These are phyloP conservation scores for Ancistrus triradiatus DNA, from an alignment of 2,113 vertebrate genomes.

Conservation along the genomic window DNA sequence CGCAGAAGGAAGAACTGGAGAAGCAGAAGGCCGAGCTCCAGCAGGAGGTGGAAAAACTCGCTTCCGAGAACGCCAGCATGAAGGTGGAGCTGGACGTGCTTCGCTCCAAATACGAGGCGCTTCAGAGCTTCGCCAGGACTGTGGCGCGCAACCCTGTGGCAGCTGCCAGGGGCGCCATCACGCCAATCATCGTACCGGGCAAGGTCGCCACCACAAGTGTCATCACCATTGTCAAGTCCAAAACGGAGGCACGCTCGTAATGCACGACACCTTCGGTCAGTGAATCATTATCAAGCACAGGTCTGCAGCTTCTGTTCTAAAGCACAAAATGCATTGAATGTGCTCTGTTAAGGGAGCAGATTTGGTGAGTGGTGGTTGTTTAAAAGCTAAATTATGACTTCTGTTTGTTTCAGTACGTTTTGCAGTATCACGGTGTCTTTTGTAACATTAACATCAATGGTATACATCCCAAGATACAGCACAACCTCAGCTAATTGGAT, in stretches of 20 bases:
- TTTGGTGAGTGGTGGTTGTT: neutral
- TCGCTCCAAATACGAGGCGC: conserved; percentile 96
- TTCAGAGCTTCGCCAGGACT: conserved; percentile 96
- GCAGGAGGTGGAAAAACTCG: conserved; percentile 96
- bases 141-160: conserved; percentile 89
- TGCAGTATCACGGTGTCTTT: neutral
- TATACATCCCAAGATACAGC: too few relatives aligned
- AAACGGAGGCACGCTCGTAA: conserved; percentile 94
- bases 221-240: conserved; percentile 99
- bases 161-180: conserved; percentile 79
- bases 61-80: conserved; percentile 95
- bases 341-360: neutral
- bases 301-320: conserved; percentile 37
- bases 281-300: conserved; percentile 74
- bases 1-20: conserved; percentile 97
- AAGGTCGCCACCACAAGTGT: conserved; percentile 97
- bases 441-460: too few relatives aligned
- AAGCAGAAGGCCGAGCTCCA: conserved; percentile 94
- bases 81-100: conserved; percentile 94
- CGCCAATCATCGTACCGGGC: conserved; percentile 85
- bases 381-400: neutral
- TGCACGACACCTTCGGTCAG: conserved; percentile 68
- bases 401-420: neutral
- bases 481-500: too few relatives aligned
- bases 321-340: neutral